Percentiles rank a stretch among this genome's conserved stretches.
These are phyloP conservation scores for Hemithea aestivaria DNA, from an alignment of 2,888 invertebrate genomes.

Conservation along the genomic window DNA sequence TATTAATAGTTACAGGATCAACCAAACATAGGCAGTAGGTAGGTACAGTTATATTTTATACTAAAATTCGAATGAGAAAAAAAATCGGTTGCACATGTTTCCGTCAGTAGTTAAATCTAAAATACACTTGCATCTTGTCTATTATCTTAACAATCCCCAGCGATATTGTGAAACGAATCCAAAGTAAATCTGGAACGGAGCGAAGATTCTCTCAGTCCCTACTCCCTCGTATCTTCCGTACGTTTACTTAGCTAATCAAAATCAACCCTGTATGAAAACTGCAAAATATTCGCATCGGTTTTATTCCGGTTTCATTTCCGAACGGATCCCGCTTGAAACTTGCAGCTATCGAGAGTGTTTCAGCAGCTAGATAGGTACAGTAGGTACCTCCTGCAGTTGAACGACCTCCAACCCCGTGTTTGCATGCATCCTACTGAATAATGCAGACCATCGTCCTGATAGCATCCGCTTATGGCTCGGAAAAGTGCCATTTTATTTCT, in stretches of 20 bases:
- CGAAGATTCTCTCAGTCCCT: no score
- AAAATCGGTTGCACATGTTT: no score
- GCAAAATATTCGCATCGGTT: neutral
- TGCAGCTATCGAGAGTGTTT: constrained; percentile 1
- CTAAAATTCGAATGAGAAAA: no score
- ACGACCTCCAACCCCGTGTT: constrained; percentile 35
- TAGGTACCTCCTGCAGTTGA: constrained; percentile 30
- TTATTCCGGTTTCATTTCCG: constrained; percentile 5
- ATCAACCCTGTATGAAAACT: neutral
- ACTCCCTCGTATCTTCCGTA: neutral
- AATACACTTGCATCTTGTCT: no score
- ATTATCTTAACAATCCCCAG: no score
- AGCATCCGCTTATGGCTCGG: constrained; percentile 19
- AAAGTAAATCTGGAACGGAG: no score
- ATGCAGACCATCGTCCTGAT: constrained; percentile 44
- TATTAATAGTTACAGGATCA: no score
- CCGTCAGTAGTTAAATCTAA: no score
- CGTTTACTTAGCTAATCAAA: constrained; percentile 4
- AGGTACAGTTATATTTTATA: no score
- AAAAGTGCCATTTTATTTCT: constrained; percentile 12
- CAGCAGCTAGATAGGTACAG: constrained; percentile 7
- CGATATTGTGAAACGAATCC: no score
- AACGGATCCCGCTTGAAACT: neutral
- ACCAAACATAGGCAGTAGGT: no score
- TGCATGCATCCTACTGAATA: constrained; percentile 54